These are phyloP conservation scores for Dynastes maya DNA, from an alignment of 2,888 invertebrate species.

Conservation along the genomic window DNA sequence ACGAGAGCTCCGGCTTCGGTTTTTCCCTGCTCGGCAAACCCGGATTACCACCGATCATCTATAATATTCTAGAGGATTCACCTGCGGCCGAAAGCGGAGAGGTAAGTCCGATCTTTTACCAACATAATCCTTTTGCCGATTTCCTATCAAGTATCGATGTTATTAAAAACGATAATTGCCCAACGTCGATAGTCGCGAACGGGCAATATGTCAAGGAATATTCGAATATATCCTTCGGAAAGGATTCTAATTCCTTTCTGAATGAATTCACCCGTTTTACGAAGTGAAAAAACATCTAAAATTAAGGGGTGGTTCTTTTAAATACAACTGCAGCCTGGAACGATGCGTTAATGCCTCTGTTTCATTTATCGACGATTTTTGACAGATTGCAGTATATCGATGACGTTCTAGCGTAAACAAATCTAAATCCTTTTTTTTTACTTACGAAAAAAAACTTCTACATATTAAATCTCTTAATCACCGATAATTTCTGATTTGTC, in stretches of 20 bases:
- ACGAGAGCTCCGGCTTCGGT: slow-evolving; percentile 91
- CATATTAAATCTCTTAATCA: background rate
- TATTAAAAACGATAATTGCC: background rate
- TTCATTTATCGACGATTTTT: background rate
- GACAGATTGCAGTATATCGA: slow-evolving; percentile 31
- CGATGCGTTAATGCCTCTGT: background rate
- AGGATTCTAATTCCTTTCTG: background rate
- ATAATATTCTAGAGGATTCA: slow-evolving; percentile 93
- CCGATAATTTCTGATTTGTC: background rate
- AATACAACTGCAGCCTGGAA: background rate
- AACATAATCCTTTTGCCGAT: background rate
- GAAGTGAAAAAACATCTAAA: background rate
- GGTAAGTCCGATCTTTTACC: slow-evolving; percentile 74
- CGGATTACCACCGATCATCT: slow-evolving; percentile 93
- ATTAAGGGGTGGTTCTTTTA: slow-evolving; percentile 39
- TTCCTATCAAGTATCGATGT: background rate
- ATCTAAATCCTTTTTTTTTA: background rate
- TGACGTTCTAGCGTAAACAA: slow-evolving; percentile 23
- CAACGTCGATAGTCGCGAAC: background rate
- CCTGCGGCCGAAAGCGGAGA: slow-evolving; percentile 93
- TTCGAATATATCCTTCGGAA: background rate
- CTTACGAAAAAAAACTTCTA: background rate
- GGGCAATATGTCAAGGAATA: slow-evolving; percentile 1
- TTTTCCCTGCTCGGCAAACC: slow-evolving; percentile 93
- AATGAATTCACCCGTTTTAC: background rate